Percentiles rank a stretch among this genome's conserved stretches.
Conservation (phyloP, 1,140 invertebrate genomes). For the Mya arenaria region DNA sequence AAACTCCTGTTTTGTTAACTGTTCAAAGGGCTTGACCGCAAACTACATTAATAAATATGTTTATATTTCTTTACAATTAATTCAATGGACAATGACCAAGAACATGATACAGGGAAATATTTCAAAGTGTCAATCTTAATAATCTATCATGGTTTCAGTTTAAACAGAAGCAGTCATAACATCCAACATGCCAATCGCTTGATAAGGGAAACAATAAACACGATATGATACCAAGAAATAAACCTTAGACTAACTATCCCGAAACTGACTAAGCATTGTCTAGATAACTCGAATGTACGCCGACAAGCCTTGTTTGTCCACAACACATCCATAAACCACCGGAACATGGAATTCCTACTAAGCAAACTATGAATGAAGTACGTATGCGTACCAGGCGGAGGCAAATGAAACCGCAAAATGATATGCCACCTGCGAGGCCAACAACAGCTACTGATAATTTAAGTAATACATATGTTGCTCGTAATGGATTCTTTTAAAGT, state of each 20-base stretch:
- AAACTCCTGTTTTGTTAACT: background rate
- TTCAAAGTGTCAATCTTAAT: background rate
- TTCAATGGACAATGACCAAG: background rate
- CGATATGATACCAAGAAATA: background rate
- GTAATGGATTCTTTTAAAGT: no score
- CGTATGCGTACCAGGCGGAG: conserved; percentile 11
- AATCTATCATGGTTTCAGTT: background rate
- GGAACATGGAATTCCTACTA: conserved; percentile 1
- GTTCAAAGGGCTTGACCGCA: background rate
- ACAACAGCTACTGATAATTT: background rate
- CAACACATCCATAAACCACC: conserved; percentile 5
- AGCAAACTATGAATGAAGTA: background rate
- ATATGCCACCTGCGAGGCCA: conserved; percentile 11
- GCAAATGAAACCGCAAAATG: conserved; percentile 18
- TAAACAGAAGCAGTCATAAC: background rate
- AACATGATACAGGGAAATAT: no score
- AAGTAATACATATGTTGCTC: no score
- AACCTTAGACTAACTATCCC: no score
- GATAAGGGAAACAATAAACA: background rate
- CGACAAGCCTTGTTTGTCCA: conserved; percentile 20
- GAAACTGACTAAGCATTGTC: no score
- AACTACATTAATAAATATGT: background rate
- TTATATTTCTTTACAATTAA: background rate
- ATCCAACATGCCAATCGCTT: background rate
- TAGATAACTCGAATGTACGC: background rate